Base-by-base conservation (phyloP, 2,797 vertebrate genomes). In the Crax fasciolata region DNA sequence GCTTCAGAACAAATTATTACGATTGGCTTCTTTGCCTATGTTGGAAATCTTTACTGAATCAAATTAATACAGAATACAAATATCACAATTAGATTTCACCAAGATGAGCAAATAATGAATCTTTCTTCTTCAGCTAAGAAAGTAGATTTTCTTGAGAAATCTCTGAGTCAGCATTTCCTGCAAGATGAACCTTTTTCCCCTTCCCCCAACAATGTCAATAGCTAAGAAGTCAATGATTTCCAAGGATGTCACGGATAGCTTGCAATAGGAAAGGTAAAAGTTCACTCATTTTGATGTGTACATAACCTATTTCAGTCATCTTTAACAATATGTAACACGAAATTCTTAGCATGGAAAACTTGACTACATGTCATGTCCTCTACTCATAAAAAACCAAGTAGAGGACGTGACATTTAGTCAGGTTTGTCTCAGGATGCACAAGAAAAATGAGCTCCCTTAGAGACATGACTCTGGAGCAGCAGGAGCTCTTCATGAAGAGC, bases 221-320 rank as follows among this genome's bases (percentile, higher is more conserved):
- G 96, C 93, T 80, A 83, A 78, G 93, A 96, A 97, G 97, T 98
- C 96, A 97, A 97, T 98, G 96, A 98, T 98, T 97, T 97, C 96
- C 95, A 97, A 95, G 93, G 96, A 96, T 94, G 96, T 96, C 96
- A 97, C 86, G 94, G 96, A 96, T 94, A 97, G 95, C 91, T 94
- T 95, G 92, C 95, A 97, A 95, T 93, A 95, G 94, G 93, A 94
- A 96, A 97, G 96, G 97, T 97, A 97, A 97, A 97, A 96, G 97
- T 96, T 97, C 96, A 97, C 95, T 92, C 93, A 93, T 96, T 96
- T 94, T 95, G 71, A 92, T 96, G 95, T 96, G 95, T 87, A 96
- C 94, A 96, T 96, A 97, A 97, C 84, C 94, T 90, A 90, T 94
- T 96, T 96, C 95, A 91, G 92, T 91, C 95, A 58, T 97, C 94